Evolutionary conservation across 2,797 vertebrate genomes (phyloP).

Genomic region (Austrolebias charrua): DNA sequence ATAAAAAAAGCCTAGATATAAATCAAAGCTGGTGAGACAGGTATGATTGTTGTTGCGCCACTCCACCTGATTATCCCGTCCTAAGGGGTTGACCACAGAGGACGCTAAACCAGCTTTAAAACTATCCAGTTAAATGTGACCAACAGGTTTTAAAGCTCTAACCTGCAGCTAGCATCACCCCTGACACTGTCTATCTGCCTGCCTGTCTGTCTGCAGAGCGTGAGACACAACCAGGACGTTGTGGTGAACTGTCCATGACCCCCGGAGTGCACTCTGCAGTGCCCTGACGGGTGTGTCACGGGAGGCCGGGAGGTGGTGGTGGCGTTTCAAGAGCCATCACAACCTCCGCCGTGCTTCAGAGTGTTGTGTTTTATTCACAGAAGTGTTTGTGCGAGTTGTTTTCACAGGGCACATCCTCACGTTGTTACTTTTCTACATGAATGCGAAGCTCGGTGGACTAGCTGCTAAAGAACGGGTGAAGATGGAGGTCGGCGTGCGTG

Average conservation of each 20-base stretch:
- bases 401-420: conserved; percentile 18
- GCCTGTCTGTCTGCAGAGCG: conserved; percentile 57
- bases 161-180: conserved; percentile 20
- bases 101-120: conserved; percentile 18
- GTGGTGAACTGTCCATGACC: conserved; percentile 77
- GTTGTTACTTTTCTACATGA: conserved; percentile 38
- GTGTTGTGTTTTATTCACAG: conserved; percentile 50
- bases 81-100: conserved; percentile 3
- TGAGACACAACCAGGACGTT: conserved; percentile 56
- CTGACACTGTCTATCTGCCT: conserved; percentile 4
- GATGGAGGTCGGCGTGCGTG: conserved; percentile 40
- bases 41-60: conserved; percentile 21
- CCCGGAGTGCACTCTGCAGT: conserved; percentile 57
- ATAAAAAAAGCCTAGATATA: neutral
- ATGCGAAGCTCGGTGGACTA: conserved; percentile 53
- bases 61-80: conserved; percentile 14
- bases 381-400: conserved; percentile 7
- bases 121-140: neutral
- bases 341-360: conserved; percentile 52
- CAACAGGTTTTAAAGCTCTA: conserved; percentile 22
- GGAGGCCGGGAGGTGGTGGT: conserved; percentile 16
- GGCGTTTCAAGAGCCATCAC: conserved; percentile 53
- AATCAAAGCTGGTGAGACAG: neutral
- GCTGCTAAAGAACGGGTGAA: conserved; percentile 30
- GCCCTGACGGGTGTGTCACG: conserved; percentile 54